A percentile compares a stretch with the other conserved stretches of the same genome.
Conservation (phyloP, 2,888 invertebrate species). For the Cactoblastis cactorum region DNA sequence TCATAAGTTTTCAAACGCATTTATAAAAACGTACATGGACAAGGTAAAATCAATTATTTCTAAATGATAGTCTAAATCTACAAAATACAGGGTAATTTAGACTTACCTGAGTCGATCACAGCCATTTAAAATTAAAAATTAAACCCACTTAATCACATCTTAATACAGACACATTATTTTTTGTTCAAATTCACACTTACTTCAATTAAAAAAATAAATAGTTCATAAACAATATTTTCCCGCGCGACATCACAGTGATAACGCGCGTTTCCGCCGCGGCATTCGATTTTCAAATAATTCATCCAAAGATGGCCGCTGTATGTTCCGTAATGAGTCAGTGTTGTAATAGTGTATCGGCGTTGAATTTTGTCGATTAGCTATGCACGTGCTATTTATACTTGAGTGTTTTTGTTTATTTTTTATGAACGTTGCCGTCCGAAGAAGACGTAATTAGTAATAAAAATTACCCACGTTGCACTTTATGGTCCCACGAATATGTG, state of each 20-base stretch:
- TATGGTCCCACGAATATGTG: too few species aligned
- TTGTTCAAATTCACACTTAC: conserved; percentile 7
- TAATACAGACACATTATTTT: conserved; percentile 5
- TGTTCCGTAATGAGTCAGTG: conserved; percentile 51
- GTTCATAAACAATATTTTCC: conserved; percentile 30
- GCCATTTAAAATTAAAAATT: conserved; percentile 9
- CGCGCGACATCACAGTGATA: conserved; percentile 35
- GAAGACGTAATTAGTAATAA: too few species aligned
- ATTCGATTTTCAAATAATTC: conserved; percentile 71
- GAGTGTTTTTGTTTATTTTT: too few species aligned
- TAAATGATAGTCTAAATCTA: background rate
- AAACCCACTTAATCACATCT: conserved; percentile 12
- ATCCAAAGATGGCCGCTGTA: conserved; percentile 63
- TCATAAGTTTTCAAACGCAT: background rate
- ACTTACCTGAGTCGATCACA: conserved; percentile 12
- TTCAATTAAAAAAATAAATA: conserved; percentile 17
- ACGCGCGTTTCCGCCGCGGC: conserved; percentile 59
- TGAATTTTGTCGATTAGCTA: conserved; percentile 14
- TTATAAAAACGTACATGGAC: background rate
- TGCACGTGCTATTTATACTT: too few species aligned
- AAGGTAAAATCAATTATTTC: conserved; percentile 8
- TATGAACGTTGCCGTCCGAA: too few species aligned
- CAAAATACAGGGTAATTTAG: background rate
- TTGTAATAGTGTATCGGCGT: conserved; percentile 35
- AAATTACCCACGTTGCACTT: too few species aligned